These are phyloP conservation scores for Canis aureus DNA, from an alignment of 2,113 vertebrate species.

Conservation along the genomic window DNA sequence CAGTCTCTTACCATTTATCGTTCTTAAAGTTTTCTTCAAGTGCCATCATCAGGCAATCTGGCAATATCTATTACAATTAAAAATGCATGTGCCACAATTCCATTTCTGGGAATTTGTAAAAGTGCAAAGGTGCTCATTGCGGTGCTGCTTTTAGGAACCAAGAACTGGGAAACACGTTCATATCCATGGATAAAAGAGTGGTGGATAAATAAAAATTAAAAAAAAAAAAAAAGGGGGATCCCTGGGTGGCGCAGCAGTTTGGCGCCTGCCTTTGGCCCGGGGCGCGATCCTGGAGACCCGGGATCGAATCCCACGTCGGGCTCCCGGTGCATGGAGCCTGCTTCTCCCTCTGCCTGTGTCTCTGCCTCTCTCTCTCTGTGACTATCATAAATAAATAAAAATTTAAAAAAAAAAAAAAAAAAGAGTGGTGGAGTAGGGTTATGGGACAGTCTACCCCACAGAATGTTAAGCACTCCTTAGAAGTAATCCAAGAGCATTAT, in stretches of 20 bases:
- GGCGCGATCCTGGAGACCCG: no score
- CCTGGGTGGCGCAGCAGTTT: no score
- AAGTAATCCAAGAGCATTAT: background rate
- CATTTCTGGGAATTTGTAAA: background rate
- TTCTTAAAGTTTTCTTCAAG: background rate
- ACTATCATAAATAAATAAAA: no score
- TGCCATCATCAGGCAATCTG: background rate
- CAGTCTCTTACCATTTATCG: background rate
- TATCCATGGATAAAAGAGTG: accelerated
- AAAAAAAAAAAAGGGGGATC: no score
- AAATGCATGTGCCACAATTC: background rate
- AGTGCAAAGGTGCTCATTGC: accelerated
- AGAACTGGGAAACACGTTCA: background rate
- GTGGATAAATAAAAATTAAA: no score
- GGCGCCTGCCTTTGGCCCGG: no score
- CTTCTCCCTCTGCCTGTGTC: no score
- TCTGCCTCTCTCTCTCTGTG: no score
- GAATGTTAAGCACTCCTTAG: background rate
- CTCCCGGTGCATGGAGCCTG: no score
- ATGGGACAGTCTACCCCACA: background rate
- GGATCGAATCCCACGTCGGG: no score
- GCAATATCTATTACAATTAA: background rate
- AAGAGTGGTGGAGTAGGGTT: accelerated
- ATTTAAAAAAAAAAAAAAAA: no score
- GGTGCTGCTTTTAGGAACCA: background rate